A percentile compares a stretch with the other conserved stretches of the same genome.
Evolutionary conservation across 2,797 vertebrate genomes (phyloP).

Genomic region (Oreochromis mossambicus): DNA sequence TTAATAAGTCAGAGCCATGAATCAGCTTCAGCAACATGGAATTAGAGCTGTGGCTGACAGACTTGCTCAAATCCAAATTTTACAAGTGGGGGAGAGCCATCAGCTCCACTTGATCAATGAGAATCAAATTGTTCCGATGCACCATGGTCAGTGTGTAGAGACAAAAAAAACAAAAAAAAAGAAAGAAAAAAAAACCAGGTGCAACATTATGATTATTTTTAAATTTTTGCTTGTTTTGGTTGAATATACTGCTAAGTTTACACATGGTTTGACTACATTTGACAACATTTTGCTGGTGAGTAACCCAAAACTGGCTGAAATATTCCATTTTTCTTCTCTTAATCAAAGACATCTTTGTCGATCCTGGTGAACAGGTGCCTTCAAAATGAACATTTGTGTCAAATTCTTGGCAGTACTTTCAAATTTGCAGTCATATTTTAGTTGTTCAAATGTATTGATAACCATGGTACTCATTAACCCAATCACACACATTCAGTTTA

Average conservation of each 20-base stretch:
- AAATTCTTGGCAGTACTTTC: not conserved
- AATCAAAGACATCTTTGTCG: not conserved
- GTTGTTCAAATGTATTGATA: not conserved
- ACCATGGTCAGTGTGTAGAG: not conserved
- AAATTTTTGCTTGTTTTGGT: not conserved
- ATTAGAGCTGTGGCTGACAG: not conserved
- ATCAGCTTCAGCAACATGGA: slow-evolving; percentile 14
- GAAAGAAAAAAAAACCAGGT: not conserved
- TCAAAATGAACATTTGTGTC: not conserved
- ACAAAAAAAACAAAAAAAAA: not conserved
- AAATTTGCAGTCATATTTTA: not conserved
- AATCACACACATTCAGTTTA: not conserved
- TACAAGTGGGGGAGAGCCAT: not conserved
- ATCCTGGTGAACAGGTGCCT: not conserved
- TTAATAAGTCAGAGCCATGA: slow-evolving; percentile 21
- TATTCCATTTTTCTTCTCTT: not conserved
- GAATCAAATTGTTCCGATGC: slow-evolving; percentile 1
- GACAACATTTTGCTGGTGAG: not conserved
- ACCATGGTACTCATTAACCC: not conserved
- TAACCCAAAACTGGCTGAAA: not conserved
- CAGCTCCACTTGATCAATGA: not conserved
- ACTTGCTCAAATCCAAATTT: not conserved
- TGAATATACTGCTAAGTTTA: not conserved
- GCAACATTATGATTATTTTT: not conserved
- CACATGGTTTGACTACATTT: not conserved